Conservation (phyloP, 2,797 vertebrate genomes). For the Tenualosa ilisha region DNA sequence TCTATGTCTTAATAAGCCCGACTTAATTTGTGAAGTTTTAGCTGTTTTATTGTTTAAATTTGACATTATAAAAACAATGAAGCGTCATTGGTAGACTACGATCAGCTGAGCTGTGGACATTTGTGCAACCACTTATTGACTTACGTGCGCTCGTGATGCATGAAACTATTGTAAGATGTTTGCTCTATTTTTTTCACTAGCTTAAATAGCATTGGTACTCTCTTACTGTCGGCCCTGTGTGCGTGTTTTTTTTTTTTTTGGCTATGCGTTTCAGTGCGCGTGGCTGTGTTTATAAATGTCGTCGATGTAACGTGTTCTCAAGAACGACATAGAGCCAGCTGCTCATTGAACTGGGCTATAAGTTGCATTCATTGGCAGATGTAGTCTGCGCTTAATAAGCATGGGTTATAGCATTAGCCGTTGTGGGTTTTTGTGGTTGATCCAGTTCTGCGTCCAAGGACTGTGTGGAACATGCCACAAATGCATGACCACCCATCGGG, state of each 20-base stretch:
- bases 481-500: not conserved
- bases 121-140: not conserved
- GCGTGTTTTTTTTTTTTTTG: not conserved
- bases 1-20: too few species aligned
- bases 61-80: not conserved
- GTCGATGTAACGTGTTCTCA: not conserved
- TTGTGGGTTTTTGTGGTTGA: not conserved
- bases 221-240: not conserved
- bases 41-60: not conserved
- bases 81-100: not conserved
- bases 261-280: not conserved
- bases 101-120: not conserved
- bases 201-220: conserved; percentile 37
- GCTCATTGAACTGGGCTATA: not conserved
- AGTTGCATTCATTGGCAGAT: not conserved
- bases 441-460: not conserved
- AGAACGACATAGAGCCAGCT: not conserved
- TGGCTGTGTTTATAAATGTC: not conserved
- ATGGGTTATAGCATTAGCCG: too few species aligned
- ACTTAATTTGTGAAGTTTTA: too few species aligned
- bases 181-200: not conserved
- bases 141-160: not conserved
- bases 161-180: not conserved
- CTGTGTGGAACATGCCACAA: not conserved
- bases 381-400: not conserved